phyloP scores from a whole-genome alignment of 2,888 invertebrate species.

The Uropetala carovei region DNA sequence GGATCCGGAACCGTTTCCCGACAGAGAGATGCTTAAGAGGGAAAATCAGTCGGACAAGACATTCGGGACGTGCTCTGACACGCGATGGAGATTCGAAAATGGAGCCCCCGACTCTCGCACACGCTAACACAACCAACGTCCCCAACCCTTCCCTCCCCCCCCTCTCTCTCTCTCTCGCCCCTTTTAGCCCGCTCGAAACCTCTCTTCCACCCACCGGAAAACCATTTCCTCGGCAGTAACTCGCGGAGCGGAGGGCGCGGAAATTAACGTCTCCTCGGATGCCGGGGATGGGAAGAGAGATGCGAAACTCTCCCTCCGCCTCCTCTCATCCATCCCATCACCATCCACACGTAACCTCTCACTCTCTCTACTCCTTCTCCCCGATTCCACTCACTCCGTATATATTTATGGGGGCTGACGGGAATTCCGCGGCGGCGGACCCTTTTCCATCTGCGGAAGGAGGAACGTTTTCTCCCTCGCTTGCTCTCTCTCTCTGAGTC shows the following conservation, averaged over 20 bases:
- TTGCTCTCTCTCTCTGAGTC: no score
- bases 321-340: not conserved
- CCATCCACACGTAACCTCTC: not conserved
- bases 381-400: not conserved
- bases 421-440: not conserved
- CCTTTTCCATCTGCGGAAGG: not conserved
- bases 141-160: not conserved
- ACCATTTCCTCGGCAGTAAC: slow-evolving; percentile 32
- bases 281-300: not conserved
- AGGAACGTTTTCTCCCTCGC: not conserved
- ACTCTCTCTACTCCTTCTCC: no score
- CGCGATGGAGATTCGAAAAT: not conserved
- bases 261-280: slow-evolving; percentile 48
- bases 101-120: not conserved
- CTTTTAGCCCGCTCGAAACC: not conserved
- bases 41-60: not conserved
- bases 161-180: not conserved
- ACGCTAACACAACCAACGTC: not conserved
- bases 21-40: not conserved
- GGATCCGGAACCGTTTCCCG: not conserved
- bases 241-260: slow-evolving; percentile 1
- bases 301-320: not conserved
- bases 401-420: slow-evolving; percentile 37
- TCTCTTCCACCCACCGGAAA: slow-evolving; percentile 18
- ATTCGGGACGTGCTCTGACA: not conserved